Evolutionary conservation across 1,140 invertebrate genomes (phyloP), one percentile per base, ranked within the genome.

Genomic region (Oppia nitens): DNA sequence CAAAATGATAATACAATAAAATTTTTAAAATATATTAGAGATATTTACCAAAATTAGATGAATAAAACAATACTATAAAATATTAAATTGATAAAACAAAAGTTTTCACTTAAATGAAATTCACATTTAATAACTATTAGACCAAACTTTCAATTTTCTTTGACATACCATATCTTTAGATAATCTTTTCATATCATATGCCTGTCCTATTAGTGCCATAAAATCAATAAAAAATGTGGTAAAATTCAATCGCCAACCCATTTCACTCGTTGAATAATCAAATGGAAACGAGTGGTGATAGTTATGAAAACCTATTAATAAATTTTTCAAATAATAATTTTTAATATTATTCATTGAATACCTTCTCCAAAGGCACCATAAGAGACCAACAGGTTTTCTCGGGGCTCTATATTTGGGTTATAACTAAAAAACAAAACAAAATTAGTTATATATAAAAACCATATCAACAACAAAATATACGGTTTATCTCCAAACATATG

Each of bases 331-430:
- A 6, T 25, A 51, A 51, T 51, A 6, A 25, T 9, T n/a, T 23
- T 28, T 51, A 24, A 51, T 51, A 6, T 28, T n/a, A 51, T n/a
- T 9, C 21, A 9, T 51, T 51, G 23, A 14, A 21, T 51, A 51
- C 89, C 89, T 73, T 89, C 86, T 1, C 76, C 0, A 85, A 85
- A 9, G 84, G 72, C 2, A 83, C 45, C 60, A 12, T 53, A 57
- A 28, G 28, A 21, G 20, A 61, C 60, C 28, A 55, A 55, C 12
- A 75, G 70, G 65, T 87, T 87, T 70, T 89, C 78, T 0, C 81
- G 70, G 3, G 85, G 84, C 68, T 83, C 84, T 62, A 87, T 87
- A 14, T 65, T 64, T 51, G 61, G n/a, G 71, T 98, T 92, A 69
- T 97, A 98, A n/a, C n/a, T n/a, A n/a, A n/a, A n/a, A n/a, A n/a